Evolutionary conservation across 2,888 invertebrate species (phyloP).

Genomic region (Villa cingulata): DNA sequence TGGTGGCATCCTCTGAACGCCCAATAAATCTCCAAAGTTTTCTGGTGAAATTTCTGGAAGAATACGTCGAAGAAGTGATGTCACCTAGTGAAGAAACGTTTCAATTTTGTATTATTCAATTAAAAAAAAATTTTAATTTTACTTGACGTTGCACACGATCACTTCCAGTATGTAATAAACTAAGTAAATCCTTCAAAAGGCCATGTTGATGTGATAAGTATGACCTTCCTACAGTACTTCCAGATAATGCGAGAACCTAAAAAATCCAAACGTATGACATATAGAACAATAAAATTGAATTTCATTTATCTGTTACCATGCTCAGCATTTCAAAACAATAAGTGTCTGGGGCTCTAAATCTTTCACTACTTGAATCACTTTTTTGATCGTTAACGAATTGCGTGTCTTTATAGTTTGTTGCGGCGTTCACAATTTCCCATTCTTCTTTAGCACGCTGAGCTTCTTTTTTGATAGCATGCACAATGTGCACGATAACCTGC

Average conservation of each 20-base stretch:
- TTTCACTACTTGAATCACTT: constrained; percentile 25
- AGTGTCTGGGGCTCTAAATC: constrained; percentile 49
- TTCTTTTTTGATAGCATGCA: constrained; percentile 82
- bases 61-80: constrained; percentile 72
- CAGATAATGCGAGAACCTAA: constrained; percentile 62
- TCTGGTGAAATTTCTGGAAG: constrained; percentile 81
- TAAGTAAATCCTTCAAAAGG: constrained; percentile 68
- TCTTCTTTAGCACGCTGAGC: constrained; percentile 75
- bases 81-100: constrained; percentile 28
- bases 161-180: constrained; percentile 83
- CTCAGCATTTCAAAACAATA: constrained; percentile 97
- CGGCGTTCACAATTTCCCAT: constrained; percentile 57
- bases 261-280: neutral
- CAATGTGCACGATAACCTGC: constrained; percentile 83
- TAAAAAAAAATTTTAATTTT: constrained; percentile 9
- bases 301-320: constrained; percentile 44
- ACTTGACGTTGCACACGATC: constrained; percentile 90
- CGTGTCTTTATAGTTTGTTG: constrained; percentile 22
- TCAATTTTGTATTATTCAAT: neutral
- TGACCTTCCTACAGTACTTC: constrained; percentile 77
- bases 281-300: too few species aligned
- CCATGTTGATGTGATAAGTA: constrained; percentile 84
- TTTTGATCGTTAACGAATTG: constrained; percentile 25
- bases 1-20: constrained; percentile 55
- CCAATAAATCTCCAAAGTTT: constrained; percentile 62